Percentiles rank a stretch among this genome's conserved stretches.
Evolutionary conservation across 2,888 invertebrate genomes (phyloP).

Genomic region (Gerris lacustris): DNA sequence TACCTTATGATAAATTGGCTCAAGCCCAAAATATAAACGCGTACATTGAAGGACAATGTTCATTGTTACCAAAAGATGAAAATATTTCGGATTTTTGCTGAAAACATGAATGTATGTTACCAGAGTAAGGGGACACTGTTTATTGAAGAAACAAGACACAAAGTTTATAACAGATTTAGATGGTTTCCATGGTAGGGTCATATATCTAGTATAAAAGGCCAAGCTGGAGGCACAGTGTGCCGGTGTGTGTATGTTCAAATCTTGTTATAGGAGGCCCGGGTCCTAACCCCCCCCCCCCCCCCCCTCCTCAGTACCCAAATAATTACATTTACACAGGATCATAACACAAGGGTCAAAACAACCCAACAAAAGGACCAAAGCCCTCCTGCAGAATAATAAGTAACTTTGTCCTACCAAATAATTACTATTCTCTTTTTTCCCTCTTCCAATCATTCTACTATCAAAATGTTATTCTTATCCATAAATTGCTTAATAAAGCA

Average conservation of each 20-base stretch:
- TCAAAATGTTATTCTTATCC: too few relatives aligned
- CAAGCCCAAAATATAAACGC: too few relatives aligned
- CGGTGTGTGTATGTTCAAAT: background rate
- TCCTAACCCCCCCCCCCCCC: background rate
- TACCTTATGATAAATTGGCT: too few relatives aligned
- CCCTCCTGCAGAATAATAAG: background rate
- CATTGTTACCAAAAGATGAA: too few relatives aligned
- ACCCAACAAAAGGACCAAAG: background rate
- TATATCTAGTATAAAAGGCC: too few relatives aligned
- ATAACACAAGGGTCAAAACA: background rate
- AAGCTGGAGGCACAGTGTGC: too few relatives aligned
- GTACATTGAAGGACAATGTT: too few relatives aligned
- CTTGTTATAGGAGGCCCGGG: background rate
- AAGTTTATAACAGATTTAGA: conserved; percentile 1
- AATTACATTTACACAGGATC: conserved; percentile 2
- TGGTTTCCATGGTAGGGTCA: background rate
- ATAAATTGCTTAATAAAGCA: too few relatives aligned
- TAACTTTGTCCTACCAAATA: background rate
- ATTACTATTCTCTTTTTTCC: too few relatives aligned
- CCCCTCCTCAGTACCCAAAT: background rate
- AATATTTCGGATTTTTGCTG: too few relatives aligned
- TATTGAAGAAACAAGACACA: background rate
- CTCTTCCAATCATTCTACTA: too few relatives aligned
- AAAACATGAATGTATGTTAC: background rate
- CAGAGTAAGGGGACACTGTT: background rate